Base-by-base conservation (phyloP, 2,797 vertebrate species). In the Lycodopsis pacificus region DNA sequence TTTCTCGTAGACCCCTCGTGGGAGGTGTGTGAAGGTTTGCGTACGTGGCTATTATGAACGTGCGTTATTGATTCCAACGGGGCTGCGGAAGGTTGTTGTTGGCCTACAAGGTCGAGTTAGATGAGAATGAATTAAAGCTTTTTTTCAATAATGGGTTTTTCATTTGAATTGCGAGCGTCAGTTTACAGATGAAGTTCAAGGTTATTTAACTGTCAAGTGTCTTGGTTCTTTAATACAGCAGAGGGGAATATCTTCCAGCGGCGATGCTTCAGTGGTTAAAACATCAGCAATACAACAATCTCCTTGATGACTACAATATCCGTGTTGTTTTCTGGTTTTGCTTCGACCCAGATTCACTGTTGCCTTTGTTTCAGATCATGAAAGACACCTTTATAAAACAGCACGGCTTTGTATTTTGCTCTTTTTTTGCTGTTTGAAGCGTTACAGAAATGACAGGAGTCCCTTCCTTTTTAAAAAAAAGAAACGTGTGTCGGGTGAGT, bases 321-420 rank as follows among this genome's bases (percentile, higher is more conserved):
- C 36, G 51, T 54, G 65, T 80, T 74, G 66, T 74, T 61, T 65
- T 73, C 68, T 66, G 38, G 17, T 66, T 87, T 72, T 58, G 49
- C 58, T 77, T 71, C 89, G 87, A 86, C 87, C 80, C 81, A 88
- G 69, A 89, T 88, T 79, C 40, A 17, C 17, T 48, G 58, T 79
- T 40, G 34, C 69, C 58, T 80, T 51, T 80, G 66, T 81, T 81
- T 56, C 66, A 79, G 78, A 73, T 70, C 25, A 65, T 54, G 30
- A 79, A 81, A 70, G 61, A 49, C 42, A 42, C 34, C 51, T 58
- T 20, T n/a, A 27, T 56, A 78, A 69, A 83, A 87, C 68, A 67
- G 27, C 65, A 44, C 11, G 48, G 48, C 34, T 65, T 69, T 71
- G 20, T 53, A 0, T 61, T 58, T 64, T 67, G 40, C 14, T 10